Percentiles rank a stretch among this genome's conserved stretches.
phyloP scores from a whole-genome alignment of 2,888 invertebrate species.

The Cabera pusaria region DNA sequence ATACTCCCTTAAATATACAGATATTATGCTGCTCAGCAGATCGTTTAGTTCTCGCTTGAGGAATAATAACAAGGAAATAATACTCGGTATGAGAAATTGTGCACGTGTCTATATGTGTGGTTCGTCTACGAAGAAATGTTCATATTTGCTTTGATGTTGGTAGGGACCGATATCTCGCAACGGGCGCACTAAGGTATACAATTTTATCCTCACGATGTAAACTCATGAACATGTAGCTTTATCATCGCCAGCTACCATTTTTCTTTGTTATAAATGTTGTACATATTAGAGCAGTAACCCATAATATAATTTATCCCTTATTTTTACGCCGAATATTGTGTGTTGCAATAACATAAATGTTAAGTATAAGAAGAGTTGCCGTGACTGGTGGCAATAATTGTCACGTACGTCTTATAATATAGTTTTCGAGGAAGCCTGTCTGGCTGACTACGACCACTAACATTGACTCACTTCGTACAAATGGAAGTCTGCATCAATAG shows the following conservation, averaged over 20 bases:
- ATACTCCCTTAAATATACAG: constrained; percentile 14
- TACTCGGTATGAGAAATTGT: constrained; percentile 82
- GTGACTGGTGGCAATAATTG: too few relatives aligned
- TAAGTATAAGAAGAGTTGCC: too few relatives aligned
- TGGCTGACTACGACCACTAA: constrained; percentile 24
- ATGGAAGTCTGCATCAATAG: constrained; percentile 41
- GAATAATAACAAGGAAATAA: constrained; percentile 86
- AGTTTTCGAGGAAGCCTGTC: constrained; percentile 15
- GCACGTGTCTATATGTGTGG: constrained; percentile 29
- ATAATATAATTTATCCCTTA: too few relatives aligned
- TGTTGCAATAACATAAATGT: too few relatives aligned
- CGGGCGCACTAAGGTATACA: constrained; percentile 20
- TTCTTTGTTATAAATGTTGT: constrained; percentile 1
- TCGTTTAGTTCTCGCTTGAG: constrained; percentile 83
- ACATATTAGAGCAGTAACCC: not conserved
- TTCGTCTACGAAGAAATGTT: constrained; percentile 21
- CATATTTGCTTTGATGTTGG: constrained; percentile 21
- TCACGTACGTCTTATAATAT: not conserved
- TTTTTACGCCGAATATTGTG: too few relatives aligned
- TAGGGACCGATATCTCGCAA: constrained; percentile 7
- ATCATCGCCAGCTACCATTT: constrained; percentile 2
- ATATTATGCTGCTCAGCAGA: constrained; percentile 64
- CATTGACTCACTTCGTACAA: constrained; percentile 30
- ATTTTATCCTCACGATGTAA: constrained; percentile 5
- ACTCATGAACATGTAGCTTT: not conserved